A percentile compares a stretch with the other conserved stretches of the same genome.
phyloP scores from a whole-genome alignment of 2,113 vertebrate species.

The Phocoena sinus region DNA sequence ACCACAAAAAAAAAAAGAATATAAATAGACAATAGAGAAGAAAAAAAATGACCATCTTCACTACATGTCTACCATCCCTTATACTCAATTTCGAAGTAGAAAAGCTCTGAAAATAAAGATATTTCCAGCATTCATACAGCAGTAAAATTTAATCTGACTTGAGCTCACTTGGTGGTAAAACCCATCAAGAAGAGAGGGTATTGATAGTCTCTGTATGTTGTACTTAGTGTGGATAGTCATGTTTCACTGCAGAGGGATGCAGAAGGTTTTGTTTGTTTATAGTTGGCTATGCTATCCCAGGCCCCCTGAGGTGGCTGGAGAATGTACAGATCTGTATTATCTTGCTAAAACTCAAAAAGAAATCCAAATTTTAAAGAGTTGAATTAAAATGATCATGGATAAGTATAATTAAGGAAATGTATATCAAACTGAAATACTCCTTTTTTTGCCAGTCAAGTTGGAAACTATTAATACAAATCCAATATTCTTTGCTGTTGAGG shows the following conservation, averaged over 20 bases:
- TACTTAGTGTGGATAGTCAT: not conserved
- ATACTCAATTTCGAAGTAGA: not conserved
- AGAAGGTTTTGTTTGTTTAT: not conserved
- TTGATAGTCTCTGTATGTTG: not conserved
- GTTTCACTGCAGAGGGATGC: not conserved
- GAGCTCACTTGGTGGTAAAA: not conserved
- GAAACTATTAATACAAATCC: not conserved
- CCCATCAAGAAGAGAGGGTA: not conserved
- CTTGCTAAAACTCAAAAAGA: not conserved
- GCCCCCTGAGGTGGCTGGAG: not conserved
- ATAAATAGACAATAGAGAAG: not conserved
- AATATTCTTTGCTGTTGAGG: not conserved
- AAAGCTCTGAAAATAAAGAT: not conserved
- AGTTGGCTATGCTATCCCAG: not conserved
- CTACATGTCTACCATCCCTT: not conserved
- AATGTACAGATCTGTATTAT: not conserved
- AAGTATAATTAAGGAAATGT: not conserved
- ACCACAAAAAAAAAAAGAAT: not conserved
- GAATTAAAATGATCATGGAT: not conserved
- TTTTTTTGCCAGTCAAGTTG: not conserved
- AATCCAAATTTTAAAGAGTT: constrained; percentile 1
- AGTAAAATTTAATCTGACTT: not conserved
- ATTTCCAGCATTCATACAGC: not conserved
- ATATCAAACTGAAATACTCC: not conserved
- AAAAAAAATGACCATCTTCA: not conserved